Conservation (phyloP, 2,888 invertebrate species). For the Brachycybe producta region DNA sequence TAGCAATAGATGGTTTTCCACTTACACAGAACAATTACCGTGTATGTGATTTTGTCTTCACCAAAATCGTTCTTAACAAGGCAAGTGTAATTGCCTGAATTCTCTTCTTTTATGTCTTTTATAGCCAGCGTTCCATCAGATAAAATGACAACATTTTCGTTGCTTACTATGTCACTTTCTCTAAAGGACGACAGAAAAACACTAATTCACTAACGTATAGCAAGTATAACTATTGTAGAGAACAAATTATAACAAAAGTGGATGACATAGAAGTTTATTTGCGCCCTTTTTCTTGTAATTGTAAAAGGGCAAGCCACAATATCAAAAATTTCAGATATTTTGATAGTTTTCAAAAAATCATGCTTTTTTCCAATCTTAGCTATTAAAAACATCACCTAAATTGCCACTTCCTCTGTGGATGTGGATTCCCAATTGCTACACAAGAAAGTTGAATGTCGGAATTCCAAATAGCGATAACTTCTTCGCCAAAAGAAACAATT, state of each 20-base stretch:
- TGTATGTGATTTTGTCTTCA: constrained; percentile 83
- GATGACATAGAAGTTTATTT: no score
- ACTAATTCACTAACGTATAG: no score
- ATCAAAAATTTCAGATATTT: no score
- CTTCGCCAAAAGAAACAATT: constrained; percentile 62
- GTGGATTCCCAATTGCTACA: constrained; percentile 81
- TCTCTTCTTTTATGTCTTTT: constrained; percentile 71
- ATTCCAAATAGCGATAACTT: constrained; percentile 41
- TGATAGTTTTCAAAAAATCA: no score
- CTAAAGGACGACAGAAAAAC: no score
- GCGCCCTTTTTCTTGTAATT: no score
- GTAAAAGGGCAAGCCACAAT: no score
- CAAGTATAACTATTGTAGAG: no score
- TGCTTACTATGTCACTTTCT: no score
- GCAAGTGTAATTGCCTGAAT: constrained; percentile 89
- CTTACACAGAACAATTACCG: constrained; percentile 67
- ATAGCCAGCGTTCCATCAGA: constrained; percentile 82
- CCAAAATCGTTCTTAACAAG: constrained; percentile 85
- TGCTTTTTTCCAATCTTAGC: no score
- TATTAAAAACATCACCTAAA: not conserved
- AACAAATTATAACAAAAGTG: no score
- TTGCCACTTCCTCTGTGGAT: constrained; percentile 70
- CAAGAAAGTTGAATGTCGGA: constrained; percentile 85
- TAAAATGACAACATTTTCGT: not conserved
- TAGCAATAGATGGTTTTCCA: no score